Evolutionary conservation across 2,888 invertebrate species (phyloP).

Genomic region (Drosophila paranaensis): DNA sequence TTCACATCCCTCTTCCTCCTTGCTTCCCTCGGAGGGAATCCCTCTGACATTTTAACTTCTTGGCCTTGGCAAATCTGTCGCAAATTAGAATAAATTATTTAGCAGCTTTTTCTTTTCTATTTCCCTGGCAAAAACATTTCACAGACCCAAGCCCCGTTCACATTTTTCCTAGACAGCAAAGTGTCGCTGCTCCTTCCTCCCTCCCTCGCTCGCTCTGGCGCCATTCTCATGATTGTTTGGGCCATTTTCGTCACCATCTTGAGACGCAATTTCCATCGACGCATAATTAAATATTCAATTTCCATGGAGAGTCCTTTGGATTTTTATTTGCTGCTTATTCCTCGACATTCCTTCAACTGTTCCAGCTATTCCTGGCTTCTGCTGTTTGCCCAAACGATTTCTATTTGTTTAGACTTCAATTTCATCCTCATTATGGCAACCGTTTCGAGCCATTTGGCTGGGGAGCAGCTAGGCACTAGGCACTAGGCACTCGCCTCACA

Average conservation of each 20-base stretch:
- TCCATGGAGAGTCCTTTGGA: slow-evolving; percentile 53
- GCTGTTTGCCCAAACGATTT: slow-evolving; percentile 56
- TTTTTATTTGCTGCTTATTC: slow-evolving; percentile 53
- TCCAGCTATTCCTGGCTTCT: slow-evolving; percentile 5
- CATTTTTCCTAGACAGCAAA: slow-evolving; percentile 49
- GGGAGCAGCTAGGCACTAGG: slow-evolving; percentile 10
- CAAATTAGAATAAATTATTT: slow-evolving; percentile 75
- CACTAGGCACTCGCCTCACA: slow-evolving; percentile 18
- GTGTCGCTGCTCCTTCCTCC: background rate
- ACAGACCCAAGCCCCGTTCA: slow-evolving; percentile 34
- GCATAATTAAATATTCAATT: slow-evolving; percentile 77
- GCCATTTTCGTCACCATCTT: slow-evolving; percentile 70
- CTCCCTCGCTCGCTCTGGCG: background rate
- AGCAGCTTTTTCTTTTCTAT: slow-evolving; percentile 42
- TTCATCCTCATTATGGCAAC: slow-evolving; percentile 68
- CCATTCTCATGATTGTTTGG: slow-evolving; percentile 33
- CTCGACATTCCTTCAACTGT: slow-evolving; percentile 23
- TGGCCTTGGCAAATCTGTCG: slow-evolving; percentile 52
- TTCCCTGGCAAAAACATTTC: slow-evolving; percentile 38
- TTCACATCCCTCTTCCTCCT: background rate
- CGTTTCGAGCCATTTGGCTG: slow-evolving; percentile 32
- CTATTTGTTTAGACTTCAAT: slow-evolving; percentile 77
- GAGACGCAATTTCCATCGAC: slow-evolving; percentile 62
- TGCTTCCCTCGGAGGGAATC: background rate
- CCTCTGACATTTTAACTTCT: slow-evolving; percentile 43